Percentiles rank a stretch among this genome's conserved stretches.
These are phyloP conservation scores for Drusus annulatus DNA, from an alignment of 1,140 invertebrate species.

Conservation along the genomic window DNA sequence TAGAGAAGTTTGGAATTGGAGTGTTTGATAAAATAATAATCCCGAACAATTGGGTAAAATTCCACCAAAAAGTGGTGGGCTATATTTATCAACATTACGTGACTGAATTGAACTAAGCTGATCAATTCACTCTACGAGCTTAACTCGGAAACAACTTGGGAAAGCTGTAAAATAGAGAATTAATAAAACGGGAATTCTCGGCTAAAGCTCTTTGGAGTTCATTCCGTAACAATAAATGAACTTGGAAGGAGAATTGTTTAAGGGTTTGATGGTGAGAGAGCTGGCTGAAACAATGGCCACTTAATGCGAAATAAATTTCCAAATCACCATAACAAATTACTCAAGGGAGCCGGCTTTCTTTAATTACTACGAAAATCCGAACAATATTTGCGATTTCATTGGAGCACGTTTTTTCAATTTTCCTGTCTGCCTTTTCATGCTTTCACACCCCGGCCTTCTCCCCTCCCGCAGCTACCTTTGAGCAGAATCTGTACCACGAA, in stretches of 20 bases:
- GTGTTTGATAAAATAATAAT: no score
- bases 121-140: conserved; percentile 27
- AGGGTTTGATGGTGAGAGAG: conserved; percentile 22
- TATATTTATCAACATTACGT: conserved; percentile 23
- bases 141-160: conserved; percentile 6
- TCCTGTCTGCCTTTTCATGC: conserved; percentile 1
- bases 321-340: conserved; percentile 31
- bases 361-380: conserved; percentile 36
- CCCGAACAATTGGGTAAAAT: neutral
- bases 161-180: conserved; percentile 31
- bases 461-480: neutral
- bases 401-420: neutral
- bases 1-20: no score
- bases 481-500: neutral
- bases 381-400: neutral
- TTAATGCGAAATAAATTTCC: conserved; percentile 46
- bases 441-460: neutral
- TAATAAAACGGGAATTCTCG: conserved; percentile 28
- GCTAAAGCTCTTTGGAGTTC: conserved; percentile 22
- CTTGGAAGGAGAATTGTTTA: conserved; percentile 31
- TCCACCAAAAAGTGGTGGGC: neutral
- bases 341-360: conserved; percentile 18
- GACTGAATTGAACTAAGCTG: conserved; percentile 28
- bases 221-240: conserved; percentile 42
- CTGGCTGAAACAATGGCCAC: conserved; percentile 40